phyloP scores from a whole-genome alignment of 2,113 vertebrate species.

The Corythaixoides concolor region DNA sequence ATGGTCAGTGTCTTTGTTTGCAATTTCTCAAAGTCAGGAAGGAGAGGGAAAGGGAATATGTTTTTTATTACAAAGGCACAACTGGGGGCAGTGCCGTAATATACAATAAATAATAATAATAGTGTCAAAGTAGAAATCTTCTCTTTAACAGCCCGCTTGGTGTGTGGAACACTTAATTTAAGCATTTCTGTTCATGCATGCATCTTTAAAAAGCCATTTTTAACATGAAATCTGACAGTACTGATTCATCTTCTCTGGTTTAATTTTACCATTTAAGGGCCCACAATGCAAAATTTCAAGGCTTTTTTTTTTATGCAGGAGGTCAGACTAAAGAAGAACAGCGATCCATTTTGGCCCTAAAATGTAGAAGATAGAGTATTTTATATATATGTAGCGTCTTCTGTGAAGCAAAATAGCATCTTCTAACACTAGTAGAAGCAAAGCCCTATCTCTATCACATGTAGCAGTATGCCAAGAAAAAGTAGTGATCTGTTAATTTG shows the following conservation, averaged over 20 bases:
- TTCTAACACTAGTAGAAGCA: background rate
- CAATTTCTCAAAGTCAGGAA: background rate
- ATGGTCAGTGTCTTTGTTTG: background rate
- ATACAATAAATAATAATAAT: background rate
- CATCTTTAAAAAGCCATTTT: background rate
- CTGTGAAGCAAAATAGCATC: background rate
- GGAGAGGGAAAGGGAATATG: background rate
- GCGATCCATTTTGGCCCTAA: background rate
- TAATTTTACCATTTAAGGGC: background rate
- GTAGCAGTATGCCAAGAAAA: background rate
- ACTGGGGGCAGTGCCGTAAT: background rate
- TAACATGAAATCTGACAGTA: background rate
- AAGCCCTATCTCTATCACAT: background rate
- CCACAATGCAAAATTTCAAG: too few relatives aligned
- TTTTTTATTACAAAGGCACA: background rate
- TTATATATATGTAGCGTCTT: rapidly evolving
- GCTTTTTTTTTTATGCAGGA: background rate
- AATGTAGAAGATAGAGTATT: background rate
- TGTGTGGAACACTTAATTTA: background rate
- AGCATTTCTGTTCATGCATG: background rate
- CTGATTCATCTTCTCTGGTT: background rate
- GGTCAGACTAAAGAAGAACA: background rate
- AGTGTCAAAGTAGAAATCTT: background rate
- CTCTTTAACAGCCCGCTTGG: background rate
- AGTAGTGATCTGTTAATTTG: background rate